phyloP scores from a whole-genome alignment of 2,888 invertebrate genomes.

The Emesis furor region DNA sequence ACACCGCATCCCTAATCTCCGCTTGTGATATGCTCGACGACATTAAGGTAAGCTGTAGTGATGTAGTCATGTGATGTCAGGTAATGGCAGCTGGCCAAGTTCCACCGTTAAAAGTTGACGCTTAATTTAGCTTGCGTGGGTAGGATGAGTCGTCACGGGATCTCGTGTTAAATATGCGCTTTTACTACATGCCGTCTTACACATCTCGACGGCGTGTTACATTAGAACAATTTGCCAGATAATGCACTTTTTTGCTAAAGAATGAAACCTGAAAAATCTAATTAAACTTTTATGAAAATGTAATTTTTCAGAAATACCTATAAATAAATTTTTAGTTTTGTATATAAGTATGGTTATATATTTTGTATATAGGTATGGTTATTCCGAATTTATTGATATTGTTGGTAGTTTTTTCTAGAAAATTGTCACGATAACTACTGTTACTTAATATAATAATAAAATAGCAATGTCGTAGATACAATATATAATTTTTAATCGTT shows the following conservation, averaged over 20 bases:
- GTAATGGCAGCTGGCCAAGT: slow-evolving; percentile 81
- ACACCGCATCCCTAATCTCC: slow-evolving; percentile 87
- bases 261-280: no score
- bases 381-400: no score
- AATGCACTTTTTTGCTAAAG: not conserved
- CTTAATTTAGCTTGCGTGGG: slow-evolving; percentile 82
- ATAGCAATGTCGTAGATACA: no score
- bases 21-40: slow-evolving; percentile 90
- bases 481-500: no score
- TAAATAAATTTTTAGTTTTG: no score
- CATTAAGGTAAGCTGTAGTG: slow-evolving; percentile 86
- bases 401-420: no score
- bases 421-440: no score
- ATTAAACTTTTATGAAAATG: no score
- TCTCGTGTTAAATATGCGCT: slow-evolving; percentile 81
- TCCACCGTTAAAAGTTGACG: slow-evolving; percentile 81
- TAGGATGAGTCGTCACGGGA: slow-evolving; percentile 76
- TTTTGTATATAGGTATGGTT: no score
- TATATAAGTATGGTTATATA: no score
- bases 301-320: no score
- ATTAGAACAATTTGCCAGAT: not conserved
- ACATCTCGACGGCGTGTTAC: slow-evolving; percentile 55
- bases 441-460: no score
- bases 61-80: slow-evolving; percentile 80
- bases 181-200: slow-evolving; percentile 80